phyloP scores from a whole-genome alignment of 2,797 vertebrate species.

The Zalophus californianus region DNA sequence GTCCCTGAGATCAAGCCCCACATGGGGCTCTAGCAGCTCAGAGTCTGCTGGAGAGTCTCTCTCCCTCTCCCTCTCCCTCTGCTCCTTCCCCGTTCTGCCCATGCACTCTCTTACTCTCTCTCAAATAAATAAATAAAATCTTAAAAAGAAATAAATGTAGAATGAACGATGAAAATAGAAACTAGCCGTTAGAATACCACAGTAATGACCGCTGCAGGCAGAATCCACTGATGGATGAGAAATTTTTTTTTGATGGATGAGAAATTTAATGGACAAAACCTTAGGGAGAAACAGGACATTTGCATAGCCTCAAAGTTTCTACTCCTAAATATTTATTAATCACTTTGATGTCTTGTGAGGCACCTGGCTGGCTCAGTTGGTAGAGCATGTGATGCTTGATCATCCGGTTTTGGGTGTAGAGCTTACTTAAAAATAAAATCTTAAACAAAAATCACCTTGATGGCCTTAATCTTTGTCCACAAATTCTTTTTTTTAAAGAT shows the following conservation, averaged over 20 bases:
- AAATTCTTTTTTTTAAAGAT: not conserved
- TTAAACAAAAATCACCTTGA: too few relatives aligned
- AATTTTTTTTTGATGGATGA: not conserved
- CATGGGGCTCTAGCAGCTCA: too few relatives aligned
- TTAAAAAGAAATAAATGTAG: not conserved
- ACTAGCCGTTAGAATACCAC: not conserved
- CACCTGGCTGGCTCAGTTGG: too few relatives aligned
- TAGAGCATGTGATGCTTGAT: too few relatives aligned
- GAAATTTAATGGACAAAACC: not conserved
- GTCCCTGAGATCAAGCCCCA: not conserved
- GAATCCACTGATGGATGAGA: not conserved
- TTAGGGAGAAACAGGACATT: not conserved
- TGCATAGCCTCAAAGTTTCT: not conserved
- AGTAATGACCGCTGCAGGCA: not conserved
- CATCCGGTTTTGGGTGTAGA: too few relatives aligned
- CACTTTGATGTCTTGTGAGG: not conserved
- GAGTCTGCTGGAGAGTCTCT: too few relatives aligned
- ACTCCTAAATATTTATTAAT: not conserved
- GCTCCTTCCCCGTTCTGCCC: too few relatives aligned
- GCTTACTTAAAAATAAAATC: too few relatives aligned
- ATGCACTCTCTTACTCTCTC: too few relatives aligned
- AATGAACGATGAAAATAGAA: constrained; percentile 9
- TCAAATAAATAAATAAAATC: too few relatives aligned
- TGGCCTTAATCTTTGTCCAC: too few relatives aligned
- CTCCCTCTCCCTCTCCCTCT: too few relatives aligned